Conservation (phyloP, 2,113 vertebrate genomes). For the Notothenia rossii region DNA sequence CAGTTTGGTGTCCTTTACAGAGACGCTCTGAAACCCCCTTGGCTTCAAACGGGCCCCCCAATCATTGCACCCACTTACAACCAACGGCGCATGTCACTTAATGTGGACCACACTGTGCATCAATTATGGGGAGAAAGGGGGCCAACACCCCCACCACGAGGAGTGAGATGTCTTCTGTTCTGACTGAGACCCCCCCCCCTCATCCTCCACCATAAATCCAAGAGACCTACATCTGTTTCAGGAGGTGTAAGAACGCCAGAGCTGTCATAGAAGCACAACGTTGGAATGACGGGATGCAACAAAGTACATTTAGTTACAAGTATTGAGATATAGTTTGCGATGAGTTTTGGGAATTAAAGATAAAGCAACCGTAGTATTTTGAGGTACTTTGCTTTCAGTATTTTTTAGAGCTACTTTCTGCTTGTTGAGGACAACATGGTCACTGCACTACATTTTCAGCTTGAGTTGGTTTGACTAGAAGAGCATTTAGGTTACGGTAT, state of each 20-base stretch:
- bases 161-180: slow-evolving; percentile 76
- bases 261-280: slow-evolving; percentile 52
- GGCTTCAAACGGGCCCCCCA: slow-evolving; percentile 76
- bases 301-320: no score
- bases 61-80: slow-evolving; percentile 79
- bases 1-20: slow-evolving; percentile 83
- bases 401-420: no score
- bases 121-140: slow-evolving; percentile 70
- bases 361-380: no score
- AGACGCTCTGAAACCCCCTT: slow-evolving; percentile 74
- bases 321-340: no score
- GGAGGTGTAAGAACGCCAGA: slow-evolving; percentile 68
- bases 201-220: no score
- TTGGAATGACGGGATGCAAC: background rate
- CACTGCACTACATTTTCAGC: no score
- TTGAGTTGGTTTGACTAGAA: no score
- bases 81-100: slow-evolving; percentile 83
- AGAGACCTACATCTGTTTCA: slow-evolving; percentile 61
- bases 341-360: no score
- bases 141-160: slow-evolving; percentile 59
- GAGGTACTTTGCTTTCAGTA: no score
- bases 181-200: slow-evolving; percentile 64
- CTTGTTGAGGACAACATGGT: no score
- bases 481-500: no score
- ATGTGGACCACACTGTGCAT: slow-evolving; percentile 81